Percentiles rank a stretch among this genome's conserved stretches.
Conservation (phyloP, 2,797 vertebrate genomes). For the Anabas testudineus region DNA sequence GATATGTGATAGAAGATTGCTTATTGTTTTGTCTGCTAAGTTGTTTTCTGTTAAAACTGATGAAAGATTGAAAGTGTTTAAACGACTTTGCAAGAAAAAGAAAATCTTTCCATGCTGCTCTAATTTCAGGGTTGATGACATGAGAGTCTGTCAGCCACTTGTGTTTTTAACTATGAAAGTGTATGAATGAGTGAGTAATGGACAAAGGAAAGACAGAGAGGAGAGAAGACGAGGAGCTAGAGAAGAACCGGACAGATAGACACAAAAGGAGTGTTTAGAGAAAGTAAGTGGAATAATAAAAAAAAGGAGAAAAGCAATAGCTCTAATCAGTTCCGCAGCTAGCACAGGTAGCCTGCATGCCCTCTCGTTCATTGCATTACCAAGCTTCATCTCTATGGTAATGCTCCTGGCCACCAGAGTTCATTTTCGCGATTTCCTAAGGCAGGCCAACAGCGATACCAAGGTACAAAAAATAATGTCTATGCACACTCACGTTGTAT, state of each 20-base stretch:
- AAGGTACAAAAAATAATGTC: slow-evolving; percentile 39
- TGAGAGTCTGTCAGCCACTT: slow-evolving; percentile 28
- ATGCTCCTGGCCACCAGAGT: slow-evolving; percentile 52
- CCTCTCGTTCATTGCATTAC: slow-evolving; percentile 52
- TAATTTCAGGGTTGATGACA: slow-evolving; percentile 43
- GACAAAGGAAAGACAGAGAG: neutral
- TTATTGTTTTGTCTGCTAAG: slow-evolving; percentile 20
- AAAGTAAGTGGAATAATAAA: slow-evolving; percentile 49
- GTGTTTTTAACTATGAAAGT: slow-evolving; percentile 37
- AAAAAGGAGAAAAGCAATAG: slow-evolving; percentile 49
- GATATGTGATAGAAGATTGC: slow-evolving; percentile 12
- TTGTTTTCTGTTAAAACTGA: slow-evolving; percentile 8
- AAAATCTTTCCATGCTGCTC: slow-evolving; percentile 17
- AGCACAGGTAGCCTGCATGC: slow-evolving; percentile 52
- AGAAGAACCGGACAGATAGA: slow-evolving; percentile 21
- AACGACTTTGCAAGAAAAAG: slow-evolving; percentile 19
- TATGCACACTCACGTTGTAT: slow-evolving; percentile 37
- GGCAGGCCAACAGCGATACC: slow-evolving; percentile 60
- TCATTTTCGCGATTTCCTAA: slow-evolving; percentile 65
- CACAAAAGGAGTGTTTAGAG: slow-evolving; percentile 12
- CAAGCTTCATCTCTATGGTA: slow-evolving; percentile 72
- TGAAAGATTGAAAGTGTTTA: slow-evolving; percentile 8
- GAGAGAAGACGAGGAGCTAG: neutral
- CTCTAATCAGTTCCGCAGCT: slow-evolving; percentile 66
- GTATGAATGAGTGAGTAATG: slow-evolving; percentile 11